Conservation (phyloP, 1,140 invertebrate genomes). For the Drosophila teissieri region DNA sequence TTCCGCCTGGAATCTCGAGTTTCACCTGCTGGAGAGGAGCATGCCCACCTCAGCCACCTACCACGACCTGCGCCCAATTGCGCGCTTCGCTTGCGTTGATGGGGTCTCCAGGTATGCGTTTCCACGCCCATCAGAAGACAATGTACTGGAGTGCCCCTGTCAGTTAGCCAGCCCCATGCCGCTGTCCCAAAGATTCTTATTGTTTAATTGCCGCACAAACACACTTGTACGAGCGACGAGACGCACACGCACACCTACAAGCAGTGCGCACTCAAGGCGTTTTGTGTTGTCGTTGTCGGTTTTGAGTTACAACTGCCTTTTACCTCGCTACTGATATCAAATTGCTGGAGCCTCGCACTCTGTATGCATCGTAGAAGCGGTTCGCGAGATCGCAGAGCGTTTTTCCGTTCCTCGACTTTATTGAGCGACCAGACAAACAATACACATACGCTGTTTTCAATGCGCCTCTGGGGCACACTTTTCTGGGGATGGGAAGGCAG, state of each 20-base stretch:
- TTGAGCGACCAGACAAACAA: conserved; percentile 40
- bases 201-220: conserved; percentile 65
- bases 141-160: conserved; percentile 27
- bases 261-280: conserved; percentile 43
- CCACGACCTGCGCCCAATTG: conserved; percentile 59
- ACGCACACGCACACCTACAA: conserved; percentile 20
- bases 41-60: conserved; percentile 20
- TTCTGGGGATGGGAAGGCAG: background rate
- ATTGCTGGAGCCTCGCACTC: conserved; percentile 38
- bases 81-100: conserved; percentile 69
- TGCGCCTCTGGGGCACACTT: conserved; percentile 12
- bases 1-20: conserved; percentile 13
- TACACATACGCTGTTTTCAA: conserved; percentile 34
- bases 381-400: conserved; percentile 12
- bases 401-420: conserved; percentile 34
- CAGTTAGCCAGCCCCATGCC: conserved; percentile 8
- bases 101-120: conserved; percentile 35
- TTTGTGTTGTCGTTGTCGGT: conserved; percentile 46
- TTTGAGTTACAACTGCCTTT: conserved; percentile 66
- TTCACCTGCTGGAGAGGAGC: conserved; percentile 54
- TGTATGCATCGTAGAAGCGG: conserved; percentile 32
- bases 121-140: conserved; percentile 68
- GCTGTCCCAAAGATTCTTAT: conserved; percentile 46
- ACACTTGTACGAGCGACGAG: conserved; percentile 26
- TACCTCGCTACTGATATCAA: conserved; percentile 70